Evolutionary conservation across 2,888 invertebrate genomes (phyloP).

Genomic region (Eudasyphora cyanicolor): DNA sequence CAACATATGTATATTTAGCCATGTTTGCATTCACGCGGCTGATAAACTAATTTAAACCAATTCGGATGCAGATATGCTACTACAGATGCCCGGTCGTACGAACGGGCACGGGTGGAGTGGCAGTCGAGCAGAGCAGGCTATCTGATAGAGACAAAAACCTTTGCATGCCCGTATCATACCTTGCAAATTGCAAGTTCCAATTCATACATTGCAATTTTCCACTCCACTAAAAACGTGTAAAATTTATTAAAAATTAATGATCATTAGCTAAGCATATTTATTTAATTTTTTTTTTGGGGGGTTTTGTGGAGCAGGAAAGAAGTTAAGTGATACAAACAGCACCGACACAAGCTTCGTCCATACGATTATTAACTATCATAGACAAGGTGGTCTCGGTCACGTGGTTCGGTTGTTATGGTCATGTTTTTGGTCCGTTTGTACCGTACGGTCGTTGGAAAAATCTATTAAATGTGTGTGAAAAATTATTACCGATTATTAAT

Average conservation of each 20-base stretch:
- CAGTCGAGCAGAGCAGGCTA: no score
- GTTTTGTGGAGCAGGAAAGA: background rate
- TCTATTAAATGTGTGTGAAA: background rate
- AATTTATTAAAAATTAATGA: slow-evolving; percentile 1
- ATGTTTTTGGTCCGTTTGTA: background rate
- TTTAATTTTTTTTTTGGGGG: background rate
- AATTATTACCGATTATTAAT: background rate
- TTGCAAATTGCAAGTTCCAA: no score
- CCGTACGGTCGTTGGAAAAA: background rate
- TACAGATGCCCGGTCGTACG: no score
- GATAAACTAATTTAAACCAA: slow-evolving; percentile 30
- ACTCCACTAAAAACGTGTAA: background rate
- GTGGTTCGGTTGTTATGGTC: background rate
- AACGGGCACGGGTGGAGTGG: no score
- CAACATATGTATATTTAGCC: background rate
- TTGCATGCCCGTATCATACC: no score
- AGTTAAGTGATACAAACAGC: background rate
- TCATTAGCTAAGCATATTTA: background rate
- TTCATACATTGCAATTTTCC: background rate
- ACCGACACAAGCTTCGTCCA: background rate
- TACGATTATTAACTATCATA: background rate
- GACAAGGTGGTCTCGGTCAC: background rate
- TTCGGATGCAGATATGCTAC: slow-evolving; percentile 27
- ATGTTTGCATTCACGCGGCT: background rate
- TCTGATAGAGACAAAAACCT: no score